These are phyloP conservation scores for Hippocampus comes DNA, from an alignment of 2,113 vertebrate genomes.

Conservation along the genomic window DNA sequence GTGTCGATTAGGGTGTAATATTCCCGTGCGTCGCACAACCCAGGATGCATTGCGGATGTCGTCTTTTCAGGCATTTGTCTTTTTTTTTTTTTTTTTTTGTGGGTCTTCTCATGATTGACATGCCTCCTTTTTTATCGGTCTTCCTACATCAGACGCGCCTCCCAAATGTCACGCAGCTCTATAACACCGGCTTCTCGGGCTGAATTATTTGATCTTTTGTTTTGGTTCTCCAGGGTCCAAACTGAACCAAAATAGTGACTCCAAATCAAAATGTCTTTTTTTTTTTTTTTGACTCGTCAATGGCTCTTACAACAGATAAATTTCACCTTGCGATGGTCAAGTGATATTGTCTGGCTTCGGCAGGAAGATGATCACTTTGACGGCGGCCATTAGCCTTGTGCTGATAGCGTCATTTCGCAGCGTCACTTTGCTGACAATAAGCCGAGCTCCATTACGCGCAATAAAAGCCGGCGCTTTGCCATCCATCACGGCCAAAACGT, in stretches of 20 bases:
- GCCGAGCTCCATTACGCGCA: constrained; percentile 1
- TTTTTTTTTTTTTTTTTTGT: neutral
- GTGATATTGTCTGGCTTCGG: neutral
- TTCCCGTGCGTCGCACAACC: neutral
- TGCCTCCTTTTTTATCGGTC: neutral
- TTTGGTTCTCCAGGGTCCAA: neutral
- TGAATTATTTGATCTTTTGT: no score
- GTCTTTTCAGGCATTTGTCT: neutral
- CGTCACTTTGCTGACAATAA: neutral
- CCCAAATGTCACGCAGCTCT: neutral
- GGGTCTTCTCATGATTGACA: neutral
- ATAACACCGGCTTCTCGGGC: neutral
- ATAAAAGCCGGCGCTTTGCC: neutral
- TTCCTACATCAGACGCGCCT: neutral
- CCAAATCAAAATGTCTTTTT: neutral
- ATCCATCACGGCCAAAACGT: neutral
- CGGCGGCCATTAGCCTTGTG: neutral
- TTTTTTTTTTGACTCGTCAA: neutral
- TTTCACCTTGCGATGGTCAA: neutral
- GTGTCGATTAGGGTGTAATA: neutral
- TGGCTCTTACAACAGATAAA: neutral
- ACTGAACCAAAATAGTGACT: neutral
- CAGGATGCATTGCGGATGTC: neutral
- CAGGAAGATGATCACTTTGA: neutral
- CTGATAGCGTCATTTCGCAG: neutral